Evolutionary conservation across 2,797 vertebrate species (phyloP).

Genomic region (Trachurus trachurus): DNA sequence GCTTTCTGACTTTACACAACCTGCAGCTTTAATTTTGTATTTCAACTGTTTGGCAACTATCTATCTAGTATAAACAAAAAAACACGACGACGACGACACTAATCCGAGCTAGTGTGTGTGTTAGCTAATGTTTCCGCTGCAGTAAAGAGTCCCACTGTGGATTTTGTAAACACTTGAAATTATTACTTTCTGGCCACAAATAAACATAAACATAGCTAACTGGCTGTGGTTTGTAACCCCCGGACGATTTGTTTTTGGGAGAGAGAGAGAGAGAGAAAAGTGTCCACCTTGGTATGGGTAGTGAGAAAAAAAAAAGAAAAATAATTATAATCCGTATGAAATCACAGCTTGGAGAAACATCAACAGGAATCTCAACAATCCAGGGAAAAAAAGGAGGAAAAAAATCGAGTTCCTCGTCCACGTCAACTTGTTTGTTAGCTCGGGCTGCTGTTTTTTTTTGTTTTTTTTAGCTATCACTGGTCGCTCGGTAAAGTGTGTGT

Average conservation of each 20-base stretch:
- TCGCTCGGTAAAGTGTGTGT: slow-evolving; percentile 29
- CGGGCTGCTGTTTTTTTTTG: no score
- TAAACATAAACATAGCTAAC: slow-evolving; percentile 81
- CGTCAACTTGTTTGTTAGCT: slow-evolving; percentile 76
- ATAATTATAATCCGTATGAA: slow-evolving; percentile 50
- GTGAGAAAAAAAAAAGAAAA: background rate
- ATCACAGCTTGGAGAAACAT: slow-evolving; percentile 45
- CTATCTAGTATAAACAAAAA: slow-evolving; percentile 57
- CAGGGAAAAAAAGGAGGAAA: background rate
- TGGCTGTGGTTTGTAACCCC: slow-evolving; percentile 50
- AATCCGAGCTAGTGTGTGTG: slow-evolving; percentile 76
- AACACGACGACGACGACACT: slow-evolving; percentile 22
- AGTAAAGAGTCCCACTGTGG: slow-evolving; percentile 78
- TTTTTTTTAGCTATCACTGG: slow-evolving; percentile 39
- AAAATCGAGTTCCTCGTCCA: slow-evolving; percentile 69
- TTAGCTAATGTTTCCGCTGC: slow-evolving; percentile 86
- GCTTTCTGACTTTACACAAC: background rate
- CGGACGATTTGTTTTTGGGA: background rate
- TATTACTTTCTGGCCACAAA: slow-evolving; percentile 73
- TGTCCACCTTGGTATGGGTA: background rate
- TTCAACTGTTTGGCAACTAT: slow-evolving; percentile 42
- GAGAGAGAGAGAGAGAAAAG: background rate
- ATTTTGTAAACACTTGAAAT: slow-evolving; percentile 75
- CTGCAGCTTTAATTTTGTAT: slow-evolving; percentile 6
- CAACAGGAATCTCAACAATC: slow-evolving; percentile 20